A percentile compares a stretch with the other conserved stretches of the same genome.
Evolutionary conservation across 2,113 vertebrate genomes (phyloP).

Genomic region (Athene cunicularia): DNA sequence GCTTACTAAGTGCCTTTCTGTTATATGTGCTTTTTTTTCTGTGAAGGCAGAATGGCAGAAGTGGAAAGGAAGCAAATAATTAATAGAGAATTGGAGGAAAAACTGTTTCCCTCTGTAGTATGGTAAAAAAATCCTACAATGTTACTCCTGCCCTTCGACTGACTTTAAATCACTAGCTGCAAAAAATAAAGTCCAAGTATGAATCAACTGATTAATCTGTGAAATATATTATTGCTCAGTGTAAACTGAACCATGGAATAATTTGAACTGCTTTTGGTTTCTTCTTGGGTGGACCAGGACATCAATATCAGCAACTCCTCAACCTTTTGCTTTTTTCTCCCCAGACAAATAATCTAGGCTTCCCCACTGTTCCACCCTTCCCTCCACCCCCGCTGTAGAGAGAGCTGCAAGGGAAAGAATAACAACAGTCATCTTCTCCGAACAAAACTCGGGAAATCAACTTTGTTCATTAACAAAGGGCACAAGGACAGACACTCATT

Average conservation of each 20-base stretch:
- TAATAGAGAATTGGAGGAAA: neutral
- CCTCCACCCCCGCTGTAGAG: neutral
- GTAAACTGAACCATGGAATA: neutral
- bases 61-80: neutral
- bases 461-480: neutral
- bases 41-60: neutral
- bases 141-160: neutral
- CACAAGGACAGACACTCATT: neutral
- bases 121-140: neutral
- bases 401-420: neutral
- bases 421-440: neutral
- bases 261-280: neutral
- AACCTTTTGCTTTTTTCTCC: neutral
- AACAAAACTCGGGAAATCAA: neutral
- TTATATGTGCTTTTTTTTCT: neutral
- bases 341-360: neutral
- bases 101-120: neutral
- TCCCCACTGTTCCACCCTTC: neutral
- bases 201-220: neutral
- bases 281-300: neutral
- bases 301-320: neutral
- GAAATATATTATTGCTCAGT: neutral
- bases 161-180: neutral
- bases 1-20: neutral
- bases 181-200: neutral